These are phyloP conservation scores for Stegastes partitus DNA, from an alignment of 2,113 vertebrate species.

Conservation along the genomic window DNA sequence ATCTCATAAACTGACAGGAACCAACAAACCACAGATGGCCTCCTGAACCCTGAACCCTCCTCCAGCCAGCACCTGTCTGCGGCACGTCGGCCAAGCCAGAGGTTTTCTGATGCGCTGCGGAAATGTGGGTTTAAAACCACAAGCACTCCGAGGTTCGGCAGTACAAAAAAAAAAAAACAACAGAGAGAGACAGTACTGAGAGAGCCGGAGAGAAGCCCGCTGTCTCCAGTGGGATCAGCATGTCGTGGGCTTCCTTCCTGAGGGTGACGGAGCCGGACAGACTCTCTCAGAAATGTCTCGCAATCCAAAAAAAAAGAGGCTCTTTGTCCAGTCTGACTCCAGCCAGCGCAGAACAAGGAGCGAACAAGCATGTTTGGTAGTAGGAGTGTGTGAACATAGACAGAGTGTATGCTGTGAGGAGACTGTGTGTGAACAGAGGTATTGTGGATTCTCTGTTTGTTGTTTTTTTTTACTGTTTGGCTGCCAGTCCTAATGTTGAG, in stretches of 20 bases:
- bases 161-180: slow-evolving; percentile 5
- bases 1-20: slow-evolving; percentile 15
- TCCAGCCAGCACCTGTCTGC: slow-evolving; percentile 21
- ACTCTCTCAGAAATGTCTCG: slow-evolving; percentile 75
- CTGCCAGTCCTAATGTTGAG: slow-evolving; percentile 34
- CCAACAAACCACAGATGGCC: slow-evolving; percentile 12
- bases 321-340: slow-evolving; percentile 70
- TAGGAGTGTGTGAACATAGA: slow-evolving; percentile 49
- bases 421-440: slow-evolving; percentile 39
- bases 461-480: slow-evolving; percentile 30
- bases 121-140: slow-evolving; percentile 30
- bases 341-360: slow-evolving; percentile 64
- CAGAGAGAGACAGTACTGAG: slow-evolving; percentile 61
- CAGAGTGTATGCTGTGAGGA: slow-evolving; percentile 19
- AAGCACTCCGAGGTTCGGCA: not conserved
- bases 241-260: slow-evolving; percentile 73
- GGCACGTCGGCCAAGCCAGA: slow-evolving; percentile 48
- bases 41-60: slow-evolving; percentile 14
- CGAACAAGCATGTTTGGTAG: slow-evolving; percentile 64
- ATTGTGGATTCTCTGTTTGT: slow-evolving; percentile 29
- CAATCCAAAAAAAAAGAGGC: slow-evolving; percentile 33
- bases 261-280: slow-evolving; percentile 53
- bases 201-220: slow-evolving; percentile 52
- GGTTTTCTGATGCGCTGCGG: slow-evolving; percentile 55
- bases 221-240: slow-evolving; percentile 68